Evolutionary conservation across 2,888 invertebrate genomes (phyloP), one percentile per base, ranked within the genome.

Genomic region (Plutella xylostella): DNA sequence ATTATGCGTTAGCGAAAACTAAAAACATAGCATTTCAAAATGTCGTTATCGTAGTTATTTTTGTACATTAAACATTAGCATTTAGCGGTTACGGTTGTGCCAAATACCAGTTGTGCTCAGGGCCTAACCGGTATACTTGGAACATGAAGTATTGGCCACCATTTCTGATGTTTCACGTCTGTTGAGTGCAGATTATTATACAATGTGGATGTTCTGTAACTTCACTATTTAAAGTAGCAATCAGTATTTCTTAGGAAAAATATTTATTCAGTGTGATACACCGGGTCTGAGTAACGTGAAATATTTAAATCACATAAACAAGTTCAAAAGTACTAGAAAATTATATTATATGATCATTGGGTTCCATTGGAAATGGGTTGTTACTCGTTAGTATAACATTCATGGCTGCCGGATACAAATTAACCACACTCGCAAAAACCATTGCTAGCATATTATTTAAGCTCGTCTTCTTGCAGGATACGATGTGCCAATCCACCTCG

Each of bases 41-140:
- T 43, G 43, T 43, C 43, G 35, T 43, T 43, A 43, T 22, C 35
- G 35, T 21, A 22, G 43, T 43, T 35, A 43, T 43, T 35, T 43
- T 34, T 35, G 34, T 25, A 21, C 15, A 35, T 43, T 25, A 25
- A 43, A 22, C 35, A 35, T 43, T 43, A 43, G 18, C 35, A 43
- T 43, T 43, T 39, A 22, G 39, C 39, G 39, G 39, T 39, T 39
- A 39, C 39, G 39, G 39, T 22, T 14, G 39, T 11, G 39, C 22
- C 39, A 22, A 25, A 39, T 39, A 39, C 11, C 22, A 39, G 21
- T 22, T 9, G 15, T 25, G 17, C 9, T n/a, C 14, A 22, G 17
- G 15, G 14, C 14, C 9, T 5, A 9, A 9, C n/a, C 39, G 14
- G 6, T 25, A 14, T 7, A 25, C 15, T 17, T 2, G 22, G 15